These are phyloP conservation scores for Sarcoramphus papa DNA, from an alignment of 2,797 vertebrate species.

Conservation along the genomic window DNA sequence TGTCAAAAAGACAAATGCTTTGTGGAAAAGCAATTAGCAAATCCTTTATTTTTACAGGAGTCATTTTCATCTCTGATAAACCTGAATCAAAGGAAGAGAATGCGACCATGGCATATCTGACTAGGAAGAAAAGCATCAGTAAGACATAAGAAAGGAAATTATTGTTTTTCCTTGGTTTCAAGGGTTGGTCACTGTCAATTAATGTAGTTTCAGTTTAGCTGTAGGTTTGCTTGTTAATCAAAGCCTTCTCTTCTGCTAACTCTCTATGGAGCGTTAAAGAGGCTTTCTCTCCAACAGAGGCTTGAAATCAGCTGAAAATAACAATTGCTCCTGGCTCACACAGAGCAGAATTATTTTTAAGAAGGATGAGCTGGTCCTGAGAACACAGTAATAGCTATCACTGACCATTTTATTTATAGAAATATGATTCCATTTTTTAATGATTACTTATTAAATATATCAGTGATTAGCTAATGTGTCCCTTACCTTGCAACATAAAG, in stretches of 20 bases:
- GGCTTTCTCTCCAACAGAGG: neutral
- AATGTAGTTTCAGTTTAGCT: neutral
- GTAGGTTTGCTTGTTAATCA: neutral
- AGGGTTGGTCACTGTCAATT: neutral
- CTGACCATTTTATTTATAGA: slow-evolving; percentile 17
- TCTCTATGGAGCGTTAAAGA: neutral
- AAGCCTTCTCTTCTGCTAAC: neutral
- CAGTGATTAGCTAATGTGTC: slow-evolving; percentile 21
- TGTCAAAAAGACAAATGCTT: neutral
- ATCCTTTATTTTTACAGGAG: neutral
- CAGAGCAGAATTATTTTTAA: neutral
- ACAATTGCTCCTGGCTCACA: neutral
- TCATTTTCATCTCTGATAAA: neutral
- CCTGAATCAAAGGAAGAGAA: neutral
- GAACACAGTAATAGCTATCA: neutral
- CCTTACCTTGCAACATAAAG: neutral
- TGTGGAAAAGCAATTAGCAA: neutral
- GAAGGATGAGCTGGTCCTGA: neutral
- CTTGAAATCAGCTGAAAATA: neutral
- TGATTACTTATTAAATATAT: slow-evolving; percentile 39
- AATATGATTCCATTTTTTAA: neutral
- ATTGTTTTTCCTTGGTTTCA: neutral
- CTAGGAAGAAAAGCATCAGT: neutral
- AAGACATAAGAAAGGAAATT: neutral
- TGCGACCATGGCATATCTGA: fast-evolving